Evolutionary conservation across 1,140 invertebrate genomes (phyloP).

Genomic region (Heliconius himera): DNA sequence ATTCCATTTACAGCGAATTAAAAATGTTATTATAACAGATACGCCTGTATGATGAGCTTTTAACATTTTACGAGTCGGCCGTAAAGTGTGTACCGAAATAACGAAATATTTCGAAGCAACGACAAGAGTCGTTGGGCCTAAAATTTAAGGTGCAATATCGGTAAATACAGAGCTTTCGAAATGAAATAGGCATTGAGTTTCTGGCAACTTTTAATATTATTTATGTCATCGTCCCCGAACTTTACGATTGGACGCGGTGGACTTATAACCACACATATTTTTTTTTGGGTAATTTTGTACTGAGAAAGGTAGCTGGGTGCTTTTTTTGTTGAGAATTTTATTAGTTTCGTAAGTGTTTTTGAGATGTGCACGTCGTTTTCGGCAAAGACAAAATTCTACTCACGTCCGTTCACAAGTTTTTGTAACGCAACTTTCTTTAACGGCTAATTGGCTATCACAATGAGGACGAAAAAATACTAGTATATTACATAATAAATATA

Average conservation of each 20-base stretch:
- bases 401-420: conserved; percentile 18
- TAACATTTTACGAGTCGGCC: conserved; percentile 54
- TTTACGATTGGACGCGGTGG: conserved; percentile 66
- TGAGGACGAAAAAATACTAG: not conserved
- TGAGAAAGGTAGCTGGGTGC: conserved; percentile 33
- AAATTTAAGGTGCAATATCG: conserved; percentile 41
- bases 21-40: conserved; percentile 34
- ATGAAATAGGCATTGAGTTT: conserved; percentile 53
- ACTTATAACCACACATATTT: conserved; percentile 66
- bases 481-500: too few relatives aligned
- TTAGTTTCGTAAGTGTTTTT: conserved; percentile 25
- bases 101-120: conserved; percentile 22
- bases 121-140: conserved; percentile 17
- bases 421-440: conserved; percentile 13
- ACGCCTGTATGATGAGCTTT: conserved; percentile 58
- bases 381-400: conserved; percentile 12
- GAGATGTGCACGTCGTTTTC: conserved; percentile 20
- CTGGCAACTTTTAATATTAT: conserved; percentile 69
- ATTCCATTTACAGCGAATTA: conserved; percentile 30
- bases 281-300: conserved; percentile 54
- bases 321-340: conserved; percentile 34
- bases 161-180: conserved; percentile 30
- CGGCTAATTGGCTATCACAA: not conserved
- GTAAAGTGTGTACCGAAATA: conserved; percentile 54
- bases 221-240: conserved; percentile 68